A percentile compares a stretch with the other conserved stretches of the same genome.
Evolutionary conservation across 92 coral and sea anemone species (phyloP).

Genomic region (Hydrozoanthus gracilis): DNA sequence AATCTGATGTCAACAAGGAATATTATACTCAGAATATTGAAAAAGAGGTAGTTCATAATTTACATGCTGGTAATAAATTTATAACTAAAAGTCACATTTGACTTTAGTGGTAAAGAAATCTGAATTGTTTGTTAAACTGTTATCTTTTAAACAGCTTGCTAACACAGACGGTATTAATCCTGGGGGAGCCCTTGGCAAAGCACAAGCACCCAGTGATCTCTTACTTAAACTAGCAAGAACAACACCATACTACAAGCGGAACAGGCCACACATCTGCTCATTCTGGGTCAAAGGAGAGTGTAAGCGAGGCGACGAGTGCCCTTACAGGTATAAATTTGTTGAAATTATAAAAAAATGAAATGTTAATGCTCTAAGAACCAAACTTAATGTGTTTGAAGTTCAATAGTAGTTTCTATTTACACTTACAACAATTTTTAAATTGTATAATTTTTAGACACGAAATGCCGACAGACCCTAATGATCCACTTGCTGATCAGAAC

Average conservation of each 20-base stretch:
- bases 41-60: conserved; percentile 67
- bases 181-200: conserved; percentile 97
- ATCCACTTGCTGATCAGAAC: conserved; percentile 98
- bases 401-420: too few relatives aligned
- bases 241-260: conserved; percentile 97
- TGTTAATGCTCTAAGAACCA: background rate
- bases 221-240: conserved; percentile 95
- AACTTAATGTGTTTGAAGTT: too few relatives aligned
- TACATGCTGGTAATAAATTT: background rate
- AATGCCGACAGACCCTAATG: conserved; percentile 99
- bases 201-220: conserved; percentile 97
- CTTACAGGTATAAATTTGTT: conserved; percentile 80
- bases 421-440: background rate
- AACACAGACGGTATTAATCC: conserved; percentile 96
- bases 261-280: conserved; percentile 97
- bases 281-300: conserved; percentile 99
- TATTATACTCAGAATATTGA: conserved; percentile 97
- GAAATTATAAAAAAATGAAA: background rate
- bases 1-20: conserved; percentile 98
- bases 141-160: conserved; percentile 72
- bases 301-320: conserved; percentile 98
- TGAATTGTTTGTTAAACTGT: background rate
- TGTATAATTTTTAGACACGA: conserved; percentile 81
- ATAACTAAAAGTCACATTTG: background rate
- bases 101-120: background rate